Evolutionary conservation across 2,113 vertebrate species (phyloP), one percentile per base, ranked within the genome.

Genomic region (Osmerus eperlanus): DNA sequence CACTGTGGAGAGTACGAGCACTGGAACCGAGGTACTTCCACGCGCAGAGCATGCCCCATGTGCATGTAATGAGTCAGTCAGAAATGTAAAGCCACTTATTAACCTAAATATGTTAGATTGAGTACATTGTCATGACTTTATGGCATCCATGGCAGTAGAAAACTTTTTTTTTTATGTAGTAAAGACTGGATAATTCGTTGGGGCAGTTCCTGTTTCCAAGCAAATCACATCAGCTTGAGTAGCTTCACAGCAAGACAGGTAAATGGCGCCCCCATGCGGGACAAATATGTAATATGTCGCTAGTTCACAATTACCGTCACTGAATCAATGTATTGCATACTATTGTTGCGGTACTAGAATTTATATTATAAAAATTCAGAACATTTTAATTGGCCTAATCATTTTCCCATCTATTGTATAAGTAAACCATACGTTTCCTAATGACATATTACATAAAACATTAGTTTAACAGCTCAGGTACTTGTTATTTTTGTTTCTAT

Each of bases 241-340:
- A 19, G 21, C 47, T 41, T 14, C 15, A 23, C 4, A 29, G 2
- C 19, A 14, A 64, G 28, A 25, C n/a, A 51, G 69, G 72, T 41
- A 65, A 80, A 21, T 51, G n/a, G 86, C 68, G 84, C 80, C 89
- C 81, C 81, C 87, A 61, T 75, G 85, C 77, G 89, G 83, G 55
- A 3, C 58, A 2, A 71, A 1, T 23, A 54, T 67, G 67, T 70
- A 8, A 66, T 84, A 78, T 2, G 41, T 47, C 41, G 41, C 41
- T 47, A 9, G 41, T 9, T 47, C 41, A 9, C 9, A 47, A 47
- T 47, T 8, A 47, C 41, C 9, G 2, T 47, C 7, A 47, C 5
- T 47, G 2, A 47, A 47, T 9, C 41, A 47, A 47, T 47, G 41
- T 47, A 47, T 11, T 47, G 7, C 41, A 11, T 47, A 36, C 7